Conservation (phyloP, 2,888 invertebrate species). For the Brachypalpus laphriformis region DNA sequence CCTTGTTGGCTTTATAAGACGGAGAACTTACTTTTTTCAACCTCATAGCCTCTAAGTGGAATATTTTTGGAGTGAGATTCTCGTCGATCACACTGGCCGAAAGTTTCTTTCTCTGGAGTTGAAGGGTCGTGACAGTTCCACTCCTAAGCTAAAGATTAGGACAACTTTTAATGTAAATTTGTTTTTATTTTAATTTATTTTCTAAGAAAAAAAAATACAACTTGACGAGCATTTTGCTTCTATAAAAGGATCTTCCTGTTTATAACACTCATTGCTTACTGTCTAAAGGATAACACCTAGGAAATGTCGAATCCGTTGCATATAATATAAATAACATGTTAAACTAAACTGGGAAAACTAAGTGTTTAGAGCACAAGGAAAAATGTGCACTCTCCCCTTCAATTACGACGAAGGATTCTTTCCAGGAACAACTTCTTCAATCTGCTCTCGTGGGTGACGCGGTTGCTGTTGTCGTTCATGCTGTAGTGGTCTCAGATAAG, state of each 20-base stretch:
- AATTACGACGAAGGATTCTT: slow-evolving; percentile 61
- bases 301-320: slow-evolving; percentile 33
- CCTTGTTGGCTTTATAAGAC: no score
- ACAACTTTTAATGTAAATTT: not conserved
- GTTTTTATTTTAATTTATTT: slow-evolving; percentile 31
- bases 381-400: slow-evolving; percentile 25
- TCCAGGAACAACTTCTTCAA: slow-evolving; percentile 78
- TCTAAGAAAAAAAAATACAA: slow-evolving; percentile 4
- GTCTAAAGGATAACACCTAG: slow-evolving; percentile 62
- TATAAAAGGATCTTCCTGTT: not conserved
- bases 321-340: slow-evolving; percentile 69
- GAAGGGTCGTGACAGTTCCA: no score
- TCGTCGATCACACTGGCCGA: no score
- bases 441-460: slow-evolving; percentile 79
- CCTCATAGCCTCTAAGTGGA: no score
- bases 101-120: not conserved
- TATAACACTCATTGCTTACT: slow-evolving; percentile 25
- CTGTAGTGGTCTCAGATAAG: slow-evolving; percentile 76
- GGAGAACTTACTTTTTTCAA: no score
- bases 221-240: not conserved
- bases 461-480: slow-evolving; percentile 76
- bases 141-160: no score
- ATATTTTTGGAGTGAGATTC: no score
- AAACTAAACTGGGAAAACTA: slow-evolving; percentile 55
- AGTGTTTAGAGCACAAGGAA: slow-evolving; percentile 41